Conservation (phyloP, 2,113 vertebrate genomes). For the Labeo rohita region DNA sequence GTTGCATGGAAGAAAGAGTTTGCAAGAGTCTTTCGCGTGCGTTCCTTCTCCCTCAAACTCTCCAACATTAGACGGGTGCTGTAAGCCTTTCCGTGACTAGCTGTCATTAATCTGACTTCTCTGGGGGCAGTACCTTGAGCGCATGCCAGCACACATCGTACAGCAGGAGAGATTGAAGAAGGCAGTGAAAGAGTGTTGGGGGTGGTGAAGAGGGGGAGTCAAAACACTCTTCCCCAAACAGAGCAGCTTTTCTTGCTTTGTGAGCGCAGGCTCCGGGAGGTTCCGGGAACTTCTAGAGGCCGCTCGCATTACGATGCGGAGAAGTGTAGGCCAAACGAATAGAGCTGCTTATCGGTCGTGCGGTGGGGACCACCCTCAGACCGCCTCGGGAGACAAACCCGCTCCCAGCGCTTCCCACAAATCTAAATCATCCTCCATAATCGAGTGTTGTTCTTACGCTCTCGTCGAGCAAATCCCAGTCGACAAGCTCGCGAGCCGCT, state of each 20-base stretch:
- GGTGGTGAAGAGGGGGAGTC: constrained; percentile 1
- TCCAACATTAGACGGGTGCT: not conserved
- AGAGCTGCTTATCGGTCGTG: constrained; percentile 34
- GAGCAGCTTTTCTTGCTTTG: constrained; percentile 44
- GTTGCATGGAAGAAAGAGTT: not conserved
- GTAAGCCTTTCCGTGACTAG: constrained; percentile 76
- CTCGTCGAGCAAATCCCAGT: not conserved
- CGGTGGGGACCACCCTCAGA: constrained; percentile 17
- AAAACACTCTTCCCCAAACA: constrained; percentile 10
- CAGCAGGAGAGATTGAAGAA: constrained; percentile 16
- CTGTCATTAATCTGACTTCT: constrained; percentile 79
- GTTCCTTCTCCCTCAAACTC: not conserved
- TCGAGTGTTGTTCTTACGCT: not conserved
- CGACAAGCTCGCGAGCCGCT: not conserved
- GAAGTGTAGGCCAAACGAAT: constrained; percentile 25
- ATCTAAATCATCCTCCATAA: constrained; percentile 6
- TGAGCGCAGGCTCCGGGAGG: constrained; percentile 29
- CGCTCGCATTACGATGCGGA: not conserved
- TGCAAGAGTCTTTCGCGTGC: not conserved
- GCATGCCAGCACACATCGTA: constrained; percentile 66
- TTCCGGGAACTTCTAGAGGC: constrained; percentile 21
- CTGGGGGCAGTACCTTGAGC: constrained; percentile 75
- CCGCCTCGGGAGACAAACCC: not conserved
- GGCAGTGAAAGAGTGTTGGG: constrained; percentile 11
- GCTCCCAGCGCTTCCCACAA: not conserved